Percentiles rank a stretch among this genome's conserved stretches.
Evolutionary conservation across 2,888 invertebrate species (phyloP).

Genomic region (Cyaniris semiargus): DNA sequence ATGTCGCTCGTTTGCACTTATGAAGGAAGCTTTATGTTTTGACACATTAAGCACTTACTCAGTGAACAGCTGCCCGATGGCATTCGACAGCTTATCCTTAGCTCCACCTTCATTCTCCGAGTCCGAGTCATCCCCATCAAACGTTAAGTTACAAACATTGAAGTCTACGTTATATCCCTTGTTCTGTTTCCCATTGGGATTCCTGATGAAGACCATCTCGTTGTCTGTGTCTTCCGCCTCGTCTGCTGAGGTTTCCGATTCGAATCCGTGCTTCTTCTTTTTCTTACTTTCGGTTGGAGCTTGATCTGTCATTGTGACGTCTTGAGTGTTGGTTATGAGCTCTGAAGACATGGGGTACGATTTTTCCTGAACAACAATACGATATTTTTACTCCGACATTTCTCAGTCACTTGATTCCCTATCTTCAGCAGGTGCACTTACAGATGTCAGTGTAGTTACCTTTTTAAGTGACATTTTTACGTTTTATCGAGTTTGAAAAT

Average conservation of each 20-base stretch:
- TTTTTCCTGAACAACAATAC: conserved; percentile 67
- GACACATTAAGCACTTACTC: conserved; percentile 71
- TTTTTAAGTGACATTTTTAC: too few relatives aligned
- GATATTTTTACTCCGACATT: neutral
- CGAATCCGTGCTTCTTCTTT: conserved; percentile 66
- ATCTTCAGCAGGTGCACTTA: too few relatives aligned
- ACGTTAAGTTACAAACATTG: conserved; percentile 73
- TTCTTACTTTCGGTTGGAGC: conserved; percentile 51
- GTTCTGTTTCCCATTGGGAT: conserved; percentile 60
- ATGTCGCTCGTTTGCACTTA: too few relatives aligned
- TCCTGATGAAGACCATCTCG: conserved; percentile 82
- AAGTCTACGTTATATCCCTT: conserved; percentile 63
- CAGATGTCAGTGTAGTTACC: too few relatives aligned
- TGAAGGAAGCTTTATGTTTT: too few relatives aligned
- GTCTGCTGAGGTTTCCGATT: conserved; percentile 81
- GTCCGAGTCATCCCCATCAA: conserved; percentile 85
- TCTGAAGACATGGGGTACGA: conserved; percentile 79
- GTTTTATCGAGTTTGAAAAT: too few relatives aligned
- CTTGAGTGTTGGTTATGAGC: conserved; percentile 54
- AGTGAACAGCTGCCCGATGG: conserved; percentile 89
- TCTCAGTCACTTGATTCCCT: too few relatives aligned
- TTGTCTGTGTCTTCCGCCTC: conserved; percentile 77
- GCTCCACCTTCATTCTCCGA: conserved; percentile 86
- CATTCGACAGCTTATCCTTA: conserved; percentile 85
- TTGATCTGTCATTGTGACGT: conserved; percentile 52